Conservation (phyloP, 2,113 vertebrate species). For the Xenotilapia leptura region DNA sequence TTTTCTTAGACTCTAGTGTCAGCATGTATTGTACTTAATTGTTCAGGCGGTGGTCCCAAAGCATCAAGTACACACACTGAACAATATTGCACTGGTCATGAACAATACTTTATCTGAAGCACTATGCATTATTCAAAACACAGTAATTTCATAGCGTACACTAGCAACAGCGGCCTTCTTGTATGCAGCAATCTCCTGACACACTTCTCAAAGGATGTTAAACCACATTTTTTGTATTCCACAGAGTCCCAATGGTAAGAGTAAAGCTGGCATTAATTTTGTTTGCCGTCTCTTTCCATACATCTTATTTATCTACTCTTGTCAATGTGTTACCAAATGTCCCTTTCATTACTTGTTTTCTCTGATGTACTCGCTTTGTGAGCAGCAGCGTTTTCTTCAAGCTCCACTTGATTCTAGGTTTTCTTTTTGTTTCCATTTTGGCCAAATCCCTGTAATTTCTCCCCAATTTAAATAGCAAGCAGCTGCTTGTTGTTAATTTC, state of each 20-base stretch:
- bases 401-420: background rate
- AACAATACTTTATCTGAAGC: constrained; percentile 33
- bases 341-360: constrained; percentile 11
- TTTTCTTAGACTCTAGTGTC: constrained; percentile 19
- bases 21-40: constrained; percentile 12
- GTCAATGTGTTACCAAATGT: constrained; percentile 20
- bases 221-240: constrained; percentile 41
- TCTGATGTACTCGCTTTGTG: background rate
- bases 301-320: constrained; percentile 27
- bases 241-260: constrained; percentile 24
- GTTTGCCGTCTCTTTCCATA: constrained; percentile 30
- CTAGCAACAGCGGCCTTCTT: constrained; percentile 29
- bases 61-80: constrained; percentile 31
- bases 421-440: constrained; percentile 21
- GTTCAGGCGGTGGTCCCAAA: constrained; percentile 9
- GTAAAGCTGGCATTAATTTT: constrained; percentile 44
- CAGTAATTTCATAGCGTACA: constrained; percentile 37
- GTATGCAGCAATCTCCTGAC: constrained; percentile 40
- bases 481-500: constrained; percentile 18
- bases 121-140: constrained; percentile 48
- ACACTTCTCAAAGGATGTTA: constrained; percentile 47
- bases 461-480: background rate
- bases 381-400: background rate
- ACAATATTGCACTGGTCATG: constrained; percentile 33
- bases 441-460: background rate